phyloP scores from a whole-genome alignment of 2,888 invertebrate species.

The Noctua comes region DNA sequence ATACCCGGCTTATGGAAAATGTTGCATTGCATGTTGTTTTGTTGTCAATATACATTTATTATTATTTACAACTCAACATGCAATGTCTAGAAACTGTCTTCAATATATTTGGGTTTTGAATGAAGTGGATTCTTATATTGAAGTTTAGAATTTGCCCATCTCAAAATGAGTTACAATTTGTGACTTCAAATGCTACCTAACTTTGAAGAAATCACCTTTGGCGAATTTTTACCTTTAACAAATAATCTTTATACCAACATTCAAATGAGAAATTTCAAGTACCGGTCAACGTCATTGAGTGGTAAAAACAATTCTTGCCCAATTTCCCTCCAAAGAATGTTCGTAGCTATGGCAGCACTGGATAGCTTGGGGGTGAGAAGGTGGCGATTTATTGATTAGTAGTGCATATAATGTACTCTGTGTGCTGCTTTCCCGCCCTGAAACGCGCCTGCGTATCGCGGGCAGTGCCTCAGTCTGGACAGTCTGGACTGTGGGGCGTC shows the following conservation, averaged over 20 bases:
- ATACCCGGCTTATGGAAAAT: not conserved
- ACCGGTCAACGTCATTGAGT: not conserved
- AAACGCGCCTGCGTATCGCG: constrained; percentile 33
- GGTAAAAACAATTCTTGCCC: not conserved
- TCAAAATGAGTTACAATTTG: not conserved
- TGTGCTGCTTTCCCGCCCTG: constrained; percentile 11
- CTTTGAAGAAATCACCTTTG: not conserved
- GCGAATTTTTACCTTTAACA: not conserved
- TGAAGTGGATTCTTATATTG: not conserved
- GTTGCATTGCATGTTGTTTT: not conserved
- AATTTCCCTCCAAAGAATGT: not conserved
- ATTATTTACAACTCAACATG: not conserved
- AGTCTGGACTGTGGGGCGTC: not conserved
- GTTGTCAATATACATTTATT: not conserved
- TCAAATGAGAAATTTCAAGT: not conserved
- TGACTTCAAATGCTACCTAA: not conserved
- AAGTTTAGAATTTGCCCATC: not conserved
- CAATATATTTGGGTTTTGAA: not conserved
- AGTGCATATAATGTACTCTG: not conserved
- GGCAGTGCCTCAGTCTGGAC: not conserved
- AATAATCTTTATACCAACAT: not conserved
- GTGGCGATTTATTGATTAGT: constrained; percentile 33
- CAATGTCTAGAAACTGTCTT: not conserved
- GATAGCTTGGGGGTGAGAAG: not conserved
- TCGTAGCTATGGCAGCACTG: not conserved